phyloP scores from a whole-genome alignment of 2,797 vertebrate species.

The Etheostoma perlongum region DNA sequence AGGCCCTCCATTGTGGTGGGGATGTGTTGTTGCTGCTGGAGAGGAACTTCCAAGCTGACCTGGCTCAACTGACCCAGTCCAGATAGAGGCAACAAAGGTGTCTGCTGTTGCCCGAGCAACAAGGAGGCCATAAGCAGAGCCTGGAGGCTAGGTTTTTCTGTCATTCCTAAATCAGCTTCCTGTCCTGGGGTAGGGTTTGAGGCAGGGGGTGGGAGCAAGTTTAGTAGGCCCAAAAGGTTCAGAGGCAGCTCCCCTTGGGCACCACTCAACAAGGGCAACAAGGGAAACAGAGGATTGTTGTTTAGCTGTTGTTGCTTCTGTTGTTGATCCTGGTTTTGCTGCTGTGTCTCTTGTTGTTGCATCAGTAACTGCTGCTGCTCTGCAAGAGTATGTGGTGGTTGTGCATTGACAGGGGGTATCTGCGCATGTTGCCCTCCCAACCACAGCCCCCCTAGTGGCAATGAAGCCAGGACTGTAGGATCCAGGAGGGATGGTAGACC shows the following conservation, averaged over 20 bases:
- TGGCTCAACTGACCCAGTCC: slow-evolving; percentile 83
- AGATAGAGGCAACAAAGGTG: slow-evolving; percentile 82
- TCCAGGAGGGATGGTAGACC: slow-evolving; percentile 86
- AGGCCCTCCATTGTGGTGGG: slow-evolving; percentile 79
- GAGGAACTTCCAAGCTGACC: slow-evolving; percentile 87
- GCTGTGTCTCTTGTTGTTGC: slow-evolving; percentile 69
- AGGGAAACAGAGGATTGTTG: slow-evolving; percentile 71
- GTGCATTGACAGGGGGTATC: slow-evolving; percentile 55
- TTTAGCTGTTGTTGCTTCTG: slow-evolving; percentile 85
- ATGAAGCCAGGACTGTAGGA: slow-evolving; percentile 83
- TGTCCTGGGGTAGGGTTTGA: slow-evolving; percentile 80
- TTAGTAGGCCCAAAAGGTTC: slow-evolving; percentile 85
- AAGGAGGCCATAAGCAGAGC: slow-evolving; percentile 90
- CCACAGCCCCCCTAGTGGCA: slow-evolving; percentile 82
- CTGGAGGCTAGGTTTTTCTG: slow-evolving; percentile 84
- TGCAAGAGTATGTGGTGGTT: slow-evolving; percentile 59
- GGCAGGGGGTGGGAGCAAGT: slow-evolving; percentile 83
- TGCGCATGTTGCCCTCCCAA: slow-evolving; percentile 80
- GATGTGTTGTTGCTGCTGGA: slow-evolving; percentile 84
- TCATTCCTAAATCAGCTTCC: slow-evolving; percentile 81
- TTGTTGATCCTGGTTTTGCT: slow-evolving; percentile 78
- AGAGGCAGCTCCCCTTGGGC: slow-evolving; percentile 85
- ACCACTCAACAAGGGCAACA: slow-evolving; percentile 84
- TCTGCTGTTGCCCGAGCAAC: slow-evolving; percentile 85
- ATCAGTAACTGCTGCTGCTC: slow-evolving; percentile 73